phyloP scores from a whole-genome alignment of 2,797 vertebrate genomes.

The Sebastes alutus region DNA sequence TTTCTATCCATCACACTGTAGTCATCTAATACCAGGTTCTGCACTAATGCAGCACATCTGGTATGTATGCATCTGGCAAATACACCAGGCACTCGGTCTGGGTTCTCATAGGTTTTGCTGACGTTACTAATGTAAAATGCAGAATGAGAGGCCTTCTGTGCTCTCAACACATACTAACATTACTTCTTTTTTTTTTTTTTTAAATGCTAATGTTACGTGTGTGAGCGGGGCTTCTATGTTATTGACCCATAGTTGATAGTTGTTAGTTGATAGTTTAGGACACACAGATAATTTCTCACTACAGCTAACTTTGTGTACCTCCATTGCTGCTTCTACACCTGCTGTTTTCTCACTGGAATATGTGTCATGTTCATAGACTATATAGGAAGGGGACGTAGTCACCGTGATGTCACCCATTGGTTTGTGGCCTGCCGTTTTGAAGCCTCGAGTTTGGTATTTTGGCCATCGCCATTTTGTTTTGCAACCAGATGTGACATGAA shows the following conservation, averaged over 20 bases:
- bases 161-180: background rate
- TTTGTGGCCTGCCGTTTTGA: no score
- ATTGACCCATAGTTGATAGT: background rate
- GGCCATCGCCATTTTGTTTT: no score
- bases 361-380: background rate
- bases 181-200: background rate
- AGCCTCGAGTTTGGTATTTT: no score
- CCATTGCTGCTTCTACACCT: background rate
- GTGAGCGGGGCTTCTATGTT: background rate
- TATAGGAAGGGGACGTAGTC: no score
- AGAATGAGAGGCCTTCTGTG: background rate
- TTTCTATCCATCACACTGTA: background rate
- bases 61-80: background rate
- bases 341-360: background rate
- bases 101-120: background rate
- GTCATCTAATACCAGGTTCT: background rate
- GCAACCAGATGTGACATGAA: rapidly evolving
- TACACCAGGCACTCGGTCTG: background rate
- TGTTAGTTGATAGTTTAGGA: background rate
- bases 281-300: background rate
- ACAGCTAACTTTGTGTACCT: background rate
- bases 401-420: no score
- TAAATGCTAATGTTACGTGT: background rate
- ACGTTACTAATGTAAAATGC: background rate
- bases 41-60: background rate